Evolutionary conservation across 2,888 invertebrate species (phyloP).

Genomic region (Anthoptus insignis): DNA sequence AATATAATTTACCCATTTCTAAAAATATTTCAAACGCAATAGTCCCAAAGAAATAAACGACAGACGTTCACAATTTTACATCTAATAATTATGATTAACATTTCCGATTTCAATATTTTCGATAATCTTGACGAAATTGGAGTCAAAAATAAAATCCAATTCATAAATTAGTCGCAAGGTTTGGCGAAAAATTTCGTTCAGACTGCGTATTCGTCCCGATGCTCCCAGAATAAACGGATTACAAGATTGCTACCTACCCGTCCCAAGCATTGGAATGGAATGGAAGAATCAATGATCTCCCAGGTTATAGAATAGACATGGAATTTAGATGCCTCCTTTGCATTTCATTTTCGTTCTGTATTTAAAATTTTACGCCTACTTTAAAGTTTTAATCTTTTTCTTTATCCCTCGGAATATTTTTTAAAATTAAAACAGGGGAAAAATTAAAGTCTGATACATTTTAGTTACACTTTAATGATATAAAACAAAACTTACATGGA

Average conservation of each 20-base stretch:
- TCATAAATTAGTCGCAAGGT: slow-evolving; percentile 10
- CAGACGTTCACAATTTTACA: background rate
- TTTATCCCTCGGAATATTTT: no score
- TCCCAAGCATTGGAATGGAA: slow-evolving; percentile 12
- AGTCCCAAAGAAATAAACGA: background rate
- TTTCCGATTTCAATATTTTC: background rate
- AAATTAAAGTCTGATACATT: slow-evolving; percentile 40
- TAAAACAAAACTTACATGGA: slow-evolving; percentile 84
- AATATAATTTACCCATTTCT: no score
- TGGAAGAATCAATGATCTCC: slow-evolving; percentile 23
- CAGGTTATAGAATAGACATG: slow-evolving; percentile 9
- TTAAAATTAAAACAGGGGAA: background rate
- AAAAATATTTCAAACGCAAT: background rate
- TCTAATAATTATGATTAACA: slow-evolving; percentile 4
- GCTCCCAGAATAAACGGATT: slow-evolving; percentile 28
- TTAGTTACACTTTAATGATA: slow-evolving; percentile 83
- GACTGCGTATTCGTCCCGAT: slow-evolving; percentile 23
- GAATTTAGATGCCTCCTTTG: slow-evolving; percentile 18
- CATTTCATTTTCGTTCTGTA: slow-evolving; percentile 10
- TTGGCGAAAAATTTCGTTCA: slow-evolving; percentile 18
- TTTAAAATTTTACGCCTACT: no score
- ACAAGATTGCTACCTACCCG: slow-evolving; percentile 26
- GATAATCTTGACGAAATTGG: background rate
- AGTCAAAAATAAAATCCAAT: slow-evolving; percentile 7
- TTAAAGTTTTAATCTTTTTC: no score